phyloP scores from a whole-genome alignment of 2,888 invertebrate species.

The Lasius fuliginosus region DNA sequence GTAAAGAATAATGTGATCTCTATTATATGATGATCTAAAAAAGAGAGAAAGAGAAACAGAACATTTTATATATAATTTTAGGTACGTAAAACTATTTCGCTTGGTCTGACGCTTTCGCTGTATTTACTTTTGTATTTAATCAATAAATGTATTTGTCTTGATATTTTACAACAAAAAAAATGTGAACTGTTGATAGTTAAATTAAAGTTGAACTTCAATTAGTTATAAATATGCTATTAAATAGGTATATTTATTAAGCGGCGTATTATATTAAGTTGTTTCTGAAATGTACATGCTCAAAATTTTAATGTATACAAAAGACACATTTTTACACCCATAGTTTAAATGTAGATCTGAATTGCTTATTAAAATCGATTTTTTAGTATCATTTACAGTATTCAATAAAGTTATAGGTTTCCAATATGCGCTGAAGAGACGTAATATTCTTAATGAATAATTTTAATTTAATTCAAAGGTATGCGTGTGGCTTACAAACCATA shows the following conservation, averaged over 20 bases:
- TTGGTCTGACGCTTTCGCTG: not conserved
- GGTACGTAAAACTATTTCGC: not conserved
- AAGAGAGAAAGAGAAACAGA: not conserved
- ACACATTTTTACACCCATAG: not conserved
- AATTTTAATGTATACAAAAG: not conserved
- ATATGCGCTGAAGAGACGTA: not conserved
- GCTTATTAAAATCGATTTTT: not conserved
- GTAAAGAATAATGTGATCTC: not conserved
- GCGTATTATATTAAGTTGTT: not conserved
- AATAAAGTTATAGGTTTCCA: conserved; percentile 6
- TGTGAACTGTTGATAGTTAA: not conserved
- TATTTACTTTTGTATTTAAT: conserved; percentile 11
- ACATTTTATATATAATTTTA: conserved; percentile 2
- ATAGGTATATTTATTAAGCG: conserved; percentile 6
- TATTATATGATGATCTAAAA: not conserved
- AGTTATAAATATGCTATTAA: not conserved
- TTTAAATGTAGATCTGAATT: not conserved
- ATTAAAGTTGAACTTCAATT: not conserved
- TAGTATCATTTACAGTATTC: not conserved
- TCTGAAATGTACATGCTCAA: not conserved
- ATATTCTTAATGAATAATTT: not conserved
- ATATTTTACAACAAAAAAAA: not conserved
- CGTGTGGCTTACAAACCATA: not conserved
- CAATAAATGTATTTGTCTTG: not conserved
- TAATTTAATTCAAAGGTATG: not conserved